A percentile compares a stretch with the other conserved stretches of the same genome.
Evolutionary conservation across 2,888 invertebrate species (phyloP).

Genomic region (Esperia sulphurella): DNA sequence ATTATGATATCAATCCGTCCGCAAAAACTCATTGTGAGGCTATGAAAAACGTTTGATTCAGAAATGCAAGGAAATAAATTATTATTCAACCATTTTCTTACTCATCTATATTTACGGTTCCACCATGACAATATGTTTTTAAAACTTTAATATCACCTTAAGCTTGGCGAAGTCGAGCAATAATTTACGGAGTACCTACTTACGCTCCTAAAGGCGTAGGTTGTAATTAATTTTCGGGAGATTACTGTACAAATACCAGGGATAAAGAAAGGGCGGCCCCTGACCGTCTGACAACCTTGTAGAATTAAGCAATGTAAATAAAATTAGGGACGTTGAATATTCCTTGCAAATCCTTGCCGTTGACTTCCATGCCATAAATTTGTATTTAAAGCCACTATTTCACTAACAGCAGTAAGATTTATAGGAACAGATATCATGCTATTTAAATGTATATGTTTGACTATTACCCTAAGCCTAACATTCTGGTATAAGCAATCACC

Average conservation of each 20-base stretch:
- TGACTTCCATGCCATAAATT: background rate
- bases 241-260: constrained; percentile 66
- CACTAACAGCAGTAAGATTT: background rate
- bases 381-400: background rate
- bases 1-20: too few relatives aligned
- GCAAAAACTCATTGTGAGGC: too few relatives aligned
- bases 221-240: constrained; percentile 71
- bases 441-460: too few relatives aligned
- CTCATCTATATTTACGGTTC: constrained; percentile 1
- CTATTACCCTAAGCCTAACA: too few relatives aligned
- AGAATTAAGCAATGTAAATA: constrained; percentile 51
- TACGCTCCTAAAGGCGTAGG: constrained; percentile 45
- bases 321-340: constrained; percentile 31
- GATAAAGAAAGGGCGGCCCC: constrained; percentile 49
- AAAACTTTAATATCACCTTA: constrained; percentile 37
- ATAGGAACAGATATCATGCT: background rate
- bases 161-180: constrained; percentile 48
- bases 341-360: constrained; percentile 19
- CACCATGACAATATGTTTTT: constrained; percentile 15
- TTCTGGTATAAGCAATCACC: too few relatives aligned
- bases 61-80: too few relatives aligned
- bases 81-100: background rate
- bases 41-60: too few relatives aligned
- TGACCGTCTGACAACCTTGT: constrained; percentile 42
- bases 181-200: constrained; percentile 15